Percentiles rank a stretch among this genome's conserved stretches.
Conservation (phyloP, 2,888 invertebrate genomes). For the Saturnia japonica region DNA sequence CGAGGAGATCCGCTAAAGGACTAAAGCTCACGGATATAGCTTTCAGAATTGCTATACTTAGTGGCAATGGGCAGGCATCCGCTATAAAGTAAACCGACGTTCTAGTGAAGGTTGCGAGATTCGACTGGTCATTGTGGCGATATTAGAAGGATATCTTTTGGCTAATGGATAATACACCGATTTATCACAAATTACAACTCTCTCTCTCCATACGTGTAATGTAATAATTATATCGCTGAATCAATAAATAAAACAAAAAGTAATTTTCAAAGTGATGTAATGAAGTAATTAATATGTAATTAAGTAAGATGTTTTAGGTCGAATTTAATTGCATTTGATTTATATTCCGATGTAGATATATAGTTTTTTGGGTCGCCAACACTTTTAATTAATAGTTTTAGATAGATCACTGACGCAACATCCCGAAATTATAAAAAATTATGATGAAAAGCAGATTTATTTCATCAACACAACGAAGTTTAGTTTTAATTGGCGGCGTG, state of each 20-base stretch:
- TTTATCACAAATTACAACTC: neutral
- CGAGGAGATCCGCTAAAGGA: too few relatives aligned
- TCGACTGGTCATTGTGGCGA: too few relatives aligned
- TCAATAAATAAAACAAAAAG: neutral
- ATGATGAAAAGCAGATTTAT: conserved; percentile 48
- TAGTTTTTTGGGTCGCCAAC: neutral
- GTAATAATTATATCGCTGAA: neutral
- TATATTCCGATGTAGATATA: neutral
- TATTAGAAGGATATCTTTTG: too few relatives aligned
- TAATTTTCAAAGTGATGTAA: neutral
- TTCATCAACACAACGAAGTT: conserved; percentile 34
- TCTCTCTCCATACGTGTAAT: neutral
- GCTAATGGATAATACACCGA: too few relatives aligned
- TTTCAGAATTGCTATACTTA: too few relatives aligned
- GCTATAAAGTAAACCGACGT: too few relatives aligned
- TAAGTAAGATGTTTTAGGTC: neutral
- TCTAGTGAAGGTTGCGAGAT: too few relatives aligned
- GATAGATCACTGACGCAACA: conserved; percentile 21
- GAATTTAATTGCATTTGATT: neutral
- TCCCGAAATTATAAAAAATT: conserved; percentile 24
- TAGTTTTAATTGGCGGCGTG: conserved; percentile 50
- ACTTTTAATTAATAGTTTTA: conserved; percentile 3
- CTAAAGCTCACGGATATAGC: too few relatives aligned
- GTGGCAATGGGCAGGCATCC: too few relatives aligned
- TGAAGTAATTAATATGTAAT: neutral